Base-by-base conservation (phyloP, 2,888 invertebrate species). In the Philereme transversata region DNA sequence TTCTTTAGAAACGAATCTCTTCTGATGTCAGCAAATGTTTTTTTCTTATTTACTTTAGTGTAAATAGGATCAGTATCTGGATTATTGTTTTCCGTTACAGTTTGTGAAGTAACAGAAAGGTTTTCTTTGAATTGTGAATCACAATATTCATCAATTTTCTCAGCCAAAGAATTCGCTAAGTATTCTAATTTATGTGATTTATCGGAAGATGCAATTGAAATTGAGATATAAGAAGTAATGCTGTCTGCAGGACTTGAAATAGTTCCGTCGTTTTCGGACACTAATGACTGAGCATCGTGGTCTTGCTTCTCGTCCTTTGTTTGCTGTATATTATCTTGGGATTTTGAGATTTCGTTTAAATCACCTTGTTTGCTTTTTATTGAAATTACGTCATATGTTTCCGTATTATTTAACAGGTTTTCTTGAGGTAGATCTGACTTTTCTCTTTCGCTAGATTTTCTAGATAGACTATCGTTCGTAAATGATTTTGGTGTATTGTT, bases 131-230 rank as follows among this genome's bases (percentile, higher is more conserved):
- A 88, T 75, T 91, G 90, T 38, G 88, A 86, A 71, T 92, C 92
- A 71, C 93, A 93, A 74, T 93, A 93, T 75, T 93, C 92, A 67
- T 93, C 92, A 66, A 93, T 93, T 79, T 93, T 93, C 74, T 93
- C 92, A 57, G 93, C 93, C 55, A 93, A 76, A 4, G 93, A 93
- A 72, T 91, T 91, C 35, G 93, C 92, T 63, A 93, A 83, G 66
- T 91, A 88, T 79, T 93, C 93, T 72, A 93, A 77, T 74, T 92
- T 92, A 65, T 92, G 87, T 4, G 92, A 89, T 70, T 88, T 91
- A 47, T 92, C 92, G 38, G 92, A 92, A n/a, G 92, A 91, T 55
- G 90, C 90, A 34, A 92, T 90, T 34, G 92, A 91, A 69, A 92
- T 90, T 5, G 93, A 92, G 72, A 92, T 88, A 62, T 93, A 93